These are phyloP conservation scores for Acromyrmex charruanus DNA, from an alignment of 1,140 invertebrate genomes.

Conservation along the genomic window DNA sequence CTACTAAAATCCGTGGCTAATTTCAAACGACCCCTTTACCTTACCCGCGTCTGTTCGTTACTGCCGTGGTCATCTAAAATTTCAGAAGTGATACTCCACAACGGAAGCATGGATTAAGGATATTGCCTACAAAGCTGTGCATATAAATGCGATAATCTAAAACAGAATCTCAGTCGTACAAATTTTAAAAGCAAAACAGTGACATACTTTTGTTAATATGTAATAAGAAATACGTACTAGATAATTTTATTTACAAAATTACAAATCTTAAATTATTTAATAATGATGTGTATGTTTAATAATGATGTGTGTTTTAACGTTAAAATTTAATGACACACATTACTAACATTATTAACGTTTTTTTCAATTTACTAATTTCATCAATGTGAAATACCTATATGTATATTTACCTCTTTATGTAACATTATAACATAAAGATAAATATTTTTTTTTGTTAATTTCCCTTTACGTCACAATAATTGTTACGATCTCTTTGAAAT, in stretches of 20 bases:
- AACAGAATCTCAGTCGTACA: background rate
- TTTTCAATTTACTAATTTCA: background rate
- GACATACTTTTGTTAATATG: background rate
- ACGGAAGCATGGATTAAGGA: conserved; percentile 19
- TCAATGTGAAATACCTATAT: background rate
- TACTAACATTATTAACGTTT: background rate
- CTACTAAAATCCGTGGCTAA: conserved; percentile 74
- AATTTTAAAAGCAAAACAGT: conserved; percentile 20
- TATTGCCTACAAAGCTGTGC: conserved; percentile 41
- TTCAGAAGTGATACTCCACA: conserved; percentile 48
- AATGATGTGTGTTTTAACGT: background rate
- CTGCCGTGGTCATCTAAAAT: conserved; percentile 59
- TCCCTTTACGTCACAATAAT: no score
- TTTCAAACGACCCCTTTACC: conserved; percentile 50
- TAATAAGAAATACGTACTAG: background rate
- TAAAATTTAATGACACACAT: background rate
- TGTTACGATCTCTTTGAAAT: no score
- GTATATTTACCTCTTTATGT: background rate
- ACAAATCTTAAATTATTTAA: background rate
- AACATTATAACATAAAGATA: no score
- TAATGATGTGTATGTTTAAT: background rate
- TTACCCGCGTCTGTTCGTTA: conserved; percentile 54
- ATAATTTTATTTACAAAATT: background rate
- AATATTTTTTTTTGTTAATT: no score
- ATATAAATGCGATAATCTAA: conserved; percentile 43